Evolutionary conservation across 2,113 vertebrate genomes (phyloP).

Genomic region (Xyliphius kryptos): DNA sequence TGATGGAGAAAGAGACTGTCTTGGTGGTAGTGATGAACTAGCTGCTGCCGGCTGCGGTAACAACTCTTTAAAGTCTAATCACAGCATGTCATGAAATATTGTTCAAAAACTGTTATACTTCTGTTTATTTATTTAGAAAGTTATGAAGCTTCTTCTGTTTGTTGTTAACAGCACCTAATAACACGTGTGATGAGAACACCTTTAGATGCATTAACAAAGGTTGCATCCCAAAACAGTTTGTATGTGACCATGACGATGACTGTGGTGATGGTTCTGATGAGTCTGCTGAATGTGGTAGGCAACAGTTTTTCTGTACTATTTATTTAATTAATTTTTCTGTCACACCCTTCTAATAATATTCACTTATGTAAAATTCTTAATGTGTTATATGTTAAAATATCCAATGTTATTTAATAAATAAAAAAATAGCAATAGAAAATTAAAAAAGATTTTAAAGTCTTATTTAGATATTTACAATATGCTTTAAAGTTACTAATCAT

Average conservation of each 20-base stretch:
- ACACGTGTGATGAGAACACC: conserved; percentile 88
- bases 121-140: neutral
- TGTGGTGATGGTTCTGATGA: conserved; percentile 95
- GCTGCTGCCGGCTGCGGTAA: conserved; percentile 90
- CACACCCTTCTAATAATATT: neutral
- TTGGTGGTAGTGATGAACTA: conserved; percentile 90
- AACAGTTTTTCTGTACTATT: conserved; percentile 1
- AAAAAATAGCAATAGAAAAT: no score
- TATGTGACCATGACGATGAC: conserved; percentile 93
- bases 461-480: no score
- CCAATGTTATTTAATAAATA: no score
- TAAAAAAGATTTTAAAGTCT: no score
- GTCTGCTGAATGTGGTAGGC: conserved; percentile 83
- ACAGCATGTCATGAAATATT: no score
- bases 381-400: no score
- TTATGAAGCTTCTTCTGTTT: neutral
- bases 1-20: conserved; percentile 92
- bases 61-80: no score
- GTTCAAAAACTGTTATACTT: no score
- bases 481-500: no score
- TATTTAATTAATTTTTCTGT: neutral
- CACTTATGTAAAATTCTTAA: no score
- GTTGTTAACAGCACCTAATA: conserved; percentile 80
- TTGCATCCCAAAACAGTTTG: conserved; percentile 86
- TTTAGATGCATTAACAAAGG: conserved; percentile 88